Base-by-base conservation (phyloP, 2,888 invertebrate genomes). In the Chymomyza procnemis region DNA sequence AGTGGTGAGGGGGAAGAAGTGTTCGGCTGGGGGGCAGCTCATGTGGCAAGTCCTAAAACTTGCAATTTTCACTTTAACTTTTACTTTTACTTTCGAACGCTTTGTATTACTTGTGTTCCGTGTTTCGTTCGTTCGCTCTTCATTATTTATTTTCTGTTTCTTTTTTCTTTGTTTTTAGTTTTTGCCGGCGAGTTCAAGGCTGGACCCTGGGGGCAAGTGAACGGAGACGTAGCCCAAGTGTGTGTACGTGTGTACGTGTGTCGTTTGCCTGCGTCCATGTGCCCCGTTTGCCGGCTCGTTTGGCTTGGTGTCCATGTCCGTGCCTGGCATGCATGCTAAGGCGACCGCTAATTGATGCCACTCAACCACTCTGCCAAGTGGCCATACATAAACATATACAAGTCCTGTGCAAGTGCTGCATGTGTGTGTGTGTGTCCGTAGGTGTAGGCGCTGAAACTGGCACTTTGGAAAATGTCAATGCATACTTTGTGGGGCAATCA, bases 101-200 rank as follows among this genome's bases (percentile, higher is more conserved):
- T 62, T 83, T 72, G 64, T 69, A 72, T 73, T 65, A 41, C 34
- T 18, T 18, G 48, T 50, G 69, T 69, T 85, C 78, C 84, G 79
- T 81, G 79, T 81, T 78, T 78, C 70, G 75, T 73, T 26, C 26
- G 26, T 8, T 26, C n/a, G n/a, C n/a, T n/a, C n/a, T n/a, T n/a
- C n/a, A n/a, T n/a, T n/a, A n/a, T n/a, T n/a, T n/a, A n/a, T n/a
- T n/a, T n/a, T n/a, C n/a, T n/a, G n/a, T n/a, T n/a, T n/a, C n/a
- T n/a, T n/a, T n/a, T n/a, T n/a, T n/a, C n/a, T n/a, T n/a, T n/a
- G n/a, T n/a, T n/a, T n/a, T n/a, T n/a, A n/a, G n/a, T 81, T 72
- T 64, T 9, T 3, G 71, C 82, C 82, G 85, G 74, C 76, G 85
- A 81, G 81, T 81, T 81, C 87, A 81, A 86, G 81, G 78, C 65